These are phyloP conservation scores for Ophioninae sp. DNA, from an alignment of 2,888 invertebrate genomes.

Conservation along the genomic window DNA sequence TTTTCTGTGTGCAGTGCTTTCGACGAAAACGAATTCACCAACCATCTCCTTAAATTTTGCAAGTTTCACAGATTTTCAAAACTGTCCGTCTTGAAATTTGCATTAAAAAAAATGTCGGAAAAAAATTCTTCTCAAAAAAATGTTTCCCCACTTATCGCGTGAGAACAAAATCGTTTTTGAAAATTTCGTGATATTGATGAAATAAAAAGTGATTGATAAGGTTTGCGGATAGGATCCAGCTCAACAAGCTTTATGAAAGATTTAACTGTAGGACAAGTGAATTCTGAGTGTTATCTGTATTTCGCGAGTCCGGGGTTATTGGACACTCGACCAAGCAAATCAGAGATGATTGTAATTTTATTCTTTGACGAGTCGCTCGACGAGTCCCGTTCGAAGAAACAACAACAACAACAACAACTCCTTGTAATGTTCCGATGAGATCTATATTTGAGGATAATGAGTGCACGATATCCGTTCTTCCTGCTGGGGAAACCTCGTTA, in stretches of 20 bases:
- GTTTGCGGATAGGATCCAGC: neutral
- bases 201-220: too few relatives aligned
- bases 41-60: too few relatives aligned
- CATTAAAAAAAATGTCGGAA: too few relatives aligned
- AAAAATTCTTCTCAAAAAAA: too few relatives aligned
- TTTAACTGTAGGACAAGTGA: slow-evolving; percentile 13
- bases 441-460: slow-evolving; percentile 12
- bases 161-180: too few relatives aligned
- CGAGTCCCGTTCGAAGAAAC: slow-evolving; percentile 4
- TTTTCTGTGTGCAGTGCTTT: too few relatives aligned
- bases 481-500: slow-evolving; percentile 47
- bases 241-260: neutral
- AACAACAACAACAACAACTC: neutral
- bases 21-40: too few relatives aligned
- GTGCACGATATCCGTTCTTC: slow-evolving; percentile 20
- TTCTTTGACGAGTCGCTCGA: slow-evolving; percentile 34
- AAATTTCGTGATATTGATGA: neutral
- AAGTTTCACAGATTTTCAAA: too few relatives aligned
- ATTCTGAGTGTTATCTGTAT: slow-evolving; percentile 4
- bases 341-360: slow-evolving; percentile 21
- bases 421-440: neutral
- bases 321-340: slow-evolving; percentile 22
- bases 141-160: too few relatives aligned
- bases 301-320: slow-evolving; percentile 1
- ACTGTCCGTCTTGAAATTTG: too few relatives aligned